A percentile compares a stretch with the other conserved stretches of the same genome.
These are phyloP conservation scores for Thaleichthys pacificus DNA, from an alignment of 2,797 vertebrate species.

Conservation along the genomic window DNA sequence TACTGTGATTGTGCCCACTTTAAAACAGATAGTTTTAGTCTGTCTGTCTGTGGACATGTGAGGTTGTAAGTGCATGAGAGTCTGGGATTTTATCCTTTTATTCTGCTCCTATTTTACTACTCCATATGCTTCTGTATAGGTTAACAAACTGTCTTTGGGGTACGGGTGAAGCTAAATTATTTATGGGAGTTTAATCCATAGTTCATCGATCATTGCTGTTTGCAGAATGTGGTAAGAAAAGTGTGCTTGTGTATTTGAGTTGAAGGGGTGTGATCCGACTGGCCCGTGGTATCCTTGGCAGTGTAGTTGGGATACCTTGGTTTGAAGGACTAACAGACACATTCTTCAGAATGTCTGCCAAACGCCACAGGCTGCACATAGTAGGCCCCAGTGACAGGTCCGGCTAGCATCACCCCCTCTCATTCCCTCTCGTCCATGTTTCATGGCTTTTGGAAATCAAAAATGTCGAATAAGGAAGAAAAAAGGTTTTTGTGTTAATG, in stretches of 20 bases:
- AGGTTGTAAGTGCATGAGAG: background rate
- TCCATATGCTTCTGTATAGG: too few relatives aligned
- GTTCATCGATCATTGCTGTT: too few relatives aligned
- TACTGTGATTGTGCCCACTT: background rate
- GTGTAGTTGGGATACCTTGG: background rate
- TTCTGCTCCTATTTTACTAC: too few relatives aligned
- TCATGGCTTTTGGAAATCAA: background rate
- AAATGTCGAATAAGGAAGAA: constrained; percentile 11
- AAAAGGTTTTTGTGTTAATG: constrained; percentile 10
- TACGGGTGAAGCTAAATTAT: too few relatives aligned
- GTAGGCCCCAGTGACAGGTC: background rate
- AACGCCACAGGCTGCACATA: constrained; percentile 1
- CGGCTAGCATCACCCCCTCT: background rate
- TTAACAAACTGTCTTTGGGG: too few relatives aligned
- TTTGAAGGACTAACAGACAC: constrained; percentile 7
- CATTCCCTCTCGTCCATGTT: constrained; percentile 8
- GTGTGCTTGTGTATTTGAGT: background rate
- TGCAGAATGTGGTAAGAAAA: too few relatives aligned
- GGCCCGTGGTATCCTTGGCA: background rate
- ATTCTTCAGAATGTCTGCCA: constrained; percentile 1
- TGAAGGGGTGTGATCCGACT: too few relatives aligned
- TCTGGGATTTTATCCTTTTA: background rate
- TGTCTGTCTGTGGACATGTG: background rate
- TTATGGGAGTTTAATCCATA: too few relatives aligned
- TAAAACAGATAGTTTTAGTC: background rate